Base-by-base conservation (phyloP, 1,140 invertebrate species). In the Cydia pomonella region DNA sequence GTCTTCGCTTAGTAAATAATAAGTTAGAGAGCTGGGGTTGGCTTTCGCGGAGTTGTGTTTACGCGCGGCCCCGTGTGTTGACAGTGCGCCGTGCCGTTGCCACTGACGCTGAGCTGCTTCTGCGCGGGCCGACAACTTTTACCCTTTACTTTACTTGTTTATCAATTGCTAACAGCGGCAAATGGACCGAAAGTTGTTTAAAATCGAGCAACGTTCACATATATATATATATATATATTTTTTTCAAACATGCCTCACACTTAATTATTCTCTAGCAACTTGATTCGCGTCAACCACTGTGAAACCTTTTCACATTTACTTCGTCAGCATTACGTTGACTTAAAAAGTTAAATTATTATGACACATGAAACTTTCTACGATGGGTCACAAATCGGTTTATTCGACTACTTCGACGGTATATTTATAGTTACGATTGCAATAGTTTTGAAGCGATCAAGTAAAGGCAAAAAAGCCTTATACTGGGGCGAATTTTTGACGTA, bases 41-140 rank as follows among this genome's bases (percentile, higher is more conserved):
- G 79, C 81, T 86, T 85, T 86, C 79, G 79, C 86, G 79, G 82
- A 84, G 83, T 84, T 80, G 66, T 89, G 82, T 89, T 85, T 91
- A 84, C 85, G 82, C 83, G 83, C 84, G 80, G 81, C 82, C 80
- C 76, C 81, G 18, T 21, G 79, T 85, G 86, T 89, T 87, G 82
- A 87, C 84, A 83, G 76, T 82, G 77, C 82, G 76, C 74, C 74
- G 73, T 59, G 76, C 74, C 74, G 73, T 59, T 64, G 73, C 81
- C 73, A 73, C 80, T 63, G 71, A 41, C 76, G 78, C 73, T 71
- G 76, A 9, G 3, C 16, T 29, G 25, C 63, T 66, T 29, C 63
- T 66, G 63, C 25, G 62, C 63, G 27, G 63, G n/a, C 25, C 63
- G 27, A 27, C 27, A 66, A 66, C 25, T 66, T 66, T 27, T 66